Conservation (phyloP, 2,888 invertebrate genomes). For the Drosophila pseudotalamancana region DNA sequence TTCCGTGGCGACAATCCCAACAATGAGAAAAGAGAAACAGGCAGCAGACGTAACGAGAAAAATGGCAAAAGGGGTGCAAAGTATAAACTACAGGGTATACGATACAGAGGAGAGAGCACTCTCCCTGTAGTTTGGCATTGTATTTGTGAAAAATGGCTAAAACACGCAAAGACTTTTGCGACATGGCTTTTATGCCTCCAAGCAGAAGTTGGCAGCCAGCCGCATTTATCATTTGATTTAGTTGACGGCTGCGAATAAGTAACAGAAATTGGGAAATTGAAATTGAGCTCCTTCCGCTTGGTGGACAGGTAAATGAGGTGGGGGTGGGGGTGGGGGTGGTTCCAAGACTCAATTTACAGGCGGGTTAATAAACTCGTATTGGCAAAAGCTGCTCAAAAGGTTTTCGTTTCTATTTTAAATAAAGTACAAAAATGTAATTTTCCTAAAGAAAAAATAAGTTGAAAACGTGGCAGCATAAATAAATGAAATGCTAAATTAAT, state of each 20-base stretch:
- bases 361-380: not conserved
- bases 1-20: slow-evolving; percentile 73
- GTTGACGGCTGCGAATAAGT: slow-evolving; percentile 14
- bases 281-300: slow-evolving; percentile 20
- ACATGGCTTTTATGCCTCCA: slow-evolving; percentile 13
- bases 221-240: slow-evolving; percentile 26
- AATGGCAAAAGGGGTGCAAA: no score
- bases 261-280: slow-evolving; percentile 35
- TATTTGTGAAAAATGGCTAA: slow-evolving; percentile 10
- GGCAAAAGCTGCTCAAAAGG: slow-evolving; percentile 1
- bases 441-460: not conserved
- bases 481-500: no score
- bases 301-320: no score
- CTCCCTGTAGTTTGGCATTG: slow-evolving; percentile 30
- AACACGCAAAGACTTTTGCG: slow-evolving; percentile 9
- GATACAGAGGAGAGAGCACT: not conserved
- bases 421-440: not conserved
- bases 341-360: no score
- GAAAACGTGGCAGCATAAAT: no score
- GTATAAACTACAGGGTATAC: not conserved
- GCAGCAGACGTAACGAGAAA: slow-evolving; percentile 23
- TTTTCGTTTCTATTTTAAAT: not conserved
- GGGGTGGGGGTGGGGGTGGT: not conserved
- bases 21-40: slow-evolving; percentile 29
- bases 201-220: slow-evolving; percentile 11